Percentiles rank a stretch among this genome's conserved stretches.
These are phyloP conservation scores for Pteromalus puparum DNA, from an alignment of 1,140 invertebrate genomes.

Conservation along the genomic window DNA sequence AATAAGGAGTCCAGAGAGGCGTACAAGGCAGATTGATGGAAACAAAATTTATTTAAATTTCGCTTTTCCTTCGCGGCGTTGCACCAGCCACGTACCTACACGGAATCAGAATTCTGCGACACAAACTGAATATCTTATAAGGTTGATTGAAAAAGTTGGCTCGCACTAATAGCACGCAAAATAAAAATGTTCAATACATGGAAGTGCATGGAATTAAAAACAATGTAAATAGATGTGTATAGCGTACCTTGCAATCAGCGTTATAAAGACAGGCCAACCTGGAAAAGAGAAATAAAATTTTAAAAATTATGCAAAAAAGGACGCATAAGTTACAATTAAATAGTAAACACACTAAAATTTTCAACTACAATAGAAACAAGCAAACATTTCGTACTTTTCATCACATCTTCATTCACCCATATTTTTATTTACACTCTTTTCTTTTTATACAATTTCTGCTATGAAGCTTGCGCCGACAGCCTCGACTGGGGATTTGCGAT, in stretches of 20 bases:
- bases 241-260: not conserved
- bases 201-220: no score
- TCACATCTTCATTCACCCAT: not conserved
- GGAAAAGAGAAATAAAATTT: not conserved
- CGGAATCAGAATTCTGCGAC: not conserved
- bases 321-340: not conserved
- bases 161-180: not conserved
- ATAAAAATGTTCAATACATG: not conserved
- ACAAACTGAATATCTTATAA: not conserved
- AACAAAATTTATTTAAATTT: conserved; percentile 58
- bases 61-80: conserved; percentile 45
- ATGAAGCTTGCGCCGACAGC: not conserved
- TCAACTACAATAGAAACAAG: not conserved
- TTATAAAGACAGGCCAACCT: not conserved
- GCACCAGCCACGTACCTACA: not conserved
- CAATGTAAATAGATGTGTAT: not conserved
- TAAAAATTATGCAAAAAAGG: not conserved
- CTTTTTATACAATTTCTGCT: conserved; percentile 1
- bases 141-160: not conserved
- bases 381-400: not conserved
- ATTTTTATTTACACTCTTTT: no score
- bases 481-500: conserved; percentile 20
- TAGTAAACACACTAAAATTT: no score
- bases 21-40: not conserved
- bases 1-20: conserved; percentile 3